A percentile compares a stretch with the other conserved stretches of the same genome.
Evolutionary conservation across 2,888 invertebrate genomes (phyloP).

Genomic region (Tryphoninae sp.): DNA sequence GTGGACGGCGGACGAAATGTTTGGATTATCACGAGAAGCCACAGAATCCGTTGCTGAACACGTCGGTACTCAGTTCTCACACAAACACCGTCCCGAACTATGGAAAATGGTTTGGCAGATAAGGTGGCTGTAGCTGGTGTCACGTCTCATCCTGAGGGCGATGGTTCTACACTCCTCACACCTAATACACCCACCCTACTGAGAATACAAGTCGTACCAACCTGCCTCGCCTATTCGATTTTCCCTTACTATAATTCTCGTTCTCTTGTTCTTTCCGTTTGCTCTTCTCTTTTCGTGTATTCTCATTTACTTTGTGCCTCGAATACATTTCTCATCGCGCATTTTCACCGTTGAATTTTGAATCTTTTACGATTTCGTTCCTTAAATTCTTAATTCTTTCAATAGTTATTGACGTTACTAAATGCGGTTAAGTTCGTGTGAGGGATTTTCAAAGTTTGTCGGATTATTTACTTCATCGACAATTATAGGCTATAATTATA

Average conservation of each 20-base stretch:
- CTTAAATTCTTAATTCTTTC: too few relatives aligned
- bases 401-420: too few relatives aligned
- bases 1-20: slow-evolving; percentile 75
- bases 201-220: slow-evolving; percentile 34
- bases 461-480: too few relatives aligned
- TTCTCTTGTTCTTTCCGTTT: slow-evolving; percentile 32
- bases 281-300: background rate
- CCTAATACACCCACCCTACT: slow-evolving; percentile 64
- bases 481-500: too few relatives aligned
- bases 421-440: too few relatives aligned
- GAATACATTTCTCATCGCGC: background rate
- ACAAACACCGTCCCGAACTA: slow-evolving; percentile 62
- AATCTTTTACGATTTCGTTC: too few relatives aligned
- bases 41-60: slow-evolving; percentile 67
- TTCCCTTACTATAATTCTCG: slow-evolving; percentile 52
- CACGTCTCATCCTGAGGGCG: slow-evolving; percentile 79
- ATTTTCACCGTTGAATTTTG: background rate
- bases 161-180: slow-evolving; percentile 71
- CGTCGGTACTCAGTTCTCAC: slow-evolving; percentile 39
- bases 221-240: slow-evolving; percentile 30
- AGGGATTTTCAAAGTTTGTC: too few relatives aligned
- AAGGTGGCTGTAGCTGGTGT: slow-evolving; percentile 78
- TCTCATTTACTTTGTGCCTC: slow-evolving; percentile 6
- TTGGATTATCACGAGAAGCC: slow-evolving; percentile 76
- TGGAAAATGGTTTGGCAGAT: slow-evolving; percentile 74